Conservation (phyloP, 2,113 vertebrate genomes). For the Vireo altiloquus region DNA sequence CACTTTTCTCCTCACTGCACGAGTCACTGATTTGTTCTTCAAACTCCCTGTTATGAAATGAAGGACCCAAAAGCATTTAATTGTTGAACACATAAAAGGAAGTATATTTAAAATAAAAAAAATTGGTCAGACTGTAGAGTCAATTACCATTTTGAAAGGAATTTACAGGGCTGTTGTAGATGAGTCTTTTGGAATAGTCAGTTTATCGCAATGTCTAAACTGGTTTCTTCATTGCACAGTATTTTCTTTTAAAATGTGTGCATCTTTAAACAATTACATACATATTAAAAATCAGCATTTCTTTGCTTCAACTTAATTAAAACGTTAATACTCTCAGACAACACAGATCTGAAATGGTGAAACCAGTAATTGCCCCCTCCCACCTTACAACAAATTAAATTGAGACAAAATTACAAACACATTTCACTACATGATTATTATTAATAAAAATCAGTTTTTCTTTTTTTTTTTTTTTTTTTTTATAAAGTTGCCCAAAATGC, state of each 20-base stretch:
- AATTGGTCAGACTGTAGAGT: conserved; percentile 91
- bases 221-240: conserved; percentile 80
- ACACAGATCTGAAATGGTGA: conserved; percentile 90
- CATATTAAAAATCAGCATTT: conserved; percentile 86
- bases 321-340: conserved; percentile 89
- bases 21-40: conserved; percentile 38
- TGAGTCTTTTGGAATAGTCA: conserved; percentile 86
- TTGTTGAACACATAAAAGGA: conserved; percentile 98
- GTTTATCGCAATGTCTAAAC: conserved; percentile 80
- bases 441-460: conserved; percentile 88
- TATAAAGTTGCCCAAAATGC: conserved; percentile 93
- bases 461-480: conserved; percentile 69
- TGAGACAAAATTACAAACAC: conserved; percentile 94
- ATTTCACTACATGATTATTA: conserved; percentile 92
- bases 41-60: conserved; percentile 72
- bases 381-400: conserved; percentile 90
- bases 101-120: conserved; percentile 92
- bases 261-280: conserved; percentile 85
- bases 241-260: conserved; percentile 81
- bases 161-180: conserved; percentile 90
- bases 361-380: conserved; percentile 80
- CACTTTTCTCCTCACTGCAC: conserved; percentile 32
- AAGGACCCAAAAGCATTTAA: conserved; percentile 79
- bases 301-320: conserved; percentile 82
- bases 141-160: conserved; percentile 84